Percentiles rank a stretch among this genome's conserved stretches.
phyloP scores from a whole-genome alignment of 2,888 invertebrate genomes.

The Chaetoderma sp. region DNA sequence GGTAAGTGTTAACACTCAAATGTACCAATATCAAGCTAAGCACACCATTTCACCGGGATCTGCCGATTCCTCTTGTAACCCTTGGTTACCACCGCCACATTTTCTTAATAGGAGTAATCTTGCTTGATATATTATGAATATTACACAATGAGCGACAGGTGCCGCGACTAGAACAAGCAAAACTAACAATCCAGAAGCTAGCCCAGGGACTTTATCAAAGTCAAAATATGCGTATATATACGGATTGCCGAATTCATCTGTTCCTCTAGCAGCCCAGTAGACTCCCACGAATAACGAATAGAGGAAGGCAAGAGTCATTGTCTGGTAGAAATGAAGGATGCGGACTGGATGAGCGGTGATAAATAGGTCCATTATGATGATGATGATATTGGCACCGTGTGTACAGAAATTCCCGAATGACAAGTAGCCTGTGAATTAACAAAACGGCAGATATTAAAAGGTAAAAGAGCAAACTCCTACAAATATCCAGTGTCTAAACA shows the following conservation, averaged over 20 bases:
- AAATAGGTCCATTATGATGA: background rate
- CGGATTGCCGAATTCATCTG: background rate
- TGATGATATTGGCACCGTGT: background rate
- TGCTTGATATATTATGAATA: background rate
- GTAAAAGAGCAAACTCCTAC: no score
- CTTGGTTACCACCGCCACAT: background rate
- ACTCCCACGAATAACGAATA: background rate
- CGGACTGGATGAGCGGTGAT: background rate
- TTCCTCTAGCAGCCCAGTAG: constrained; percentile 1
- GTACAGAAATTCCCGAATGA: background rate
- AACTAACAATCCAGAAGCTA: background rate
- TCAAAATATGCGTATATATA: background rate
- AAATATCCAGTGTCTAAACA: no score
- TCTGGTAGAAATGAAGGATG: background rate
- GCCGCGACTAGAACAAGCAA: background rate
- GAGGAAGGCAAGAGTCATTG: background rate
- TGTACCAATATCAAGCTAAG: no score
- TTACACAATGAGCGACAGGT: background rate
- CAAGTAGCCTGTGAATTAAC: no score
- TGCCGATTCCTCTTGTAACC: no score
- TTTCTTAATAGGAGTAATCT: background rate
- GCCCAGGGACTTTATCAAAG: background rate
- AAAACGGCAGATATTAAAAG: no score
- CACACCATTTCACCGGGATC: no score
- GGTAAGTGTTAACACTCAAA: no score